Conservation (phyloP, 2,113 vertebrate species). For the Melanostigma gelatinosum region DNA sequence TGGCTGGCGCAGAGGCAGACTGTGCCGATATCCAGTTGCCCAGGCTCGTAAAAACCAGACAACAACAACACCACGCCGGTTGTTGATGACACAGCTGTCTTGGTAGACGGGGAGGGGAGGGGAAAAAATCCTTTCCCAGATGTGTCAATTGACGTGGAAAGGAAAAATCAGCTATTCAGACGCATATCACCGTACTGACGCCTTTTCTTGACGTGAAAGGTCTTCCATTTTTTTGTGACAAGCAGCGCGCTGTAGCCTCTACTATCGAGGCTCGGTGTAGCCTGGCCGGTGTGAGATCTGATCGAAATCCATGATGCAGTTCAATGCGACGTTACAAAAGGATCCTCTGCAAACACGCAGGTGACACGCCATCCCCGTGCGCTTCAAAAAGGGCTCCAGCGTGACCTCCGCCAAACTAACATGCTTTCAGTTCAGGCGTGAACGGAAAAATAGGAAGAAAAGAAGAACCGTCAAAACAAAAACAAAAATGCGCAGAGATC, state of each 20-base stretch:
- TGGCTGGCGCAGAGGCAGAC: constrained; percentile 73
- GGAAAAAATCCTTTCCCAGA: constrained; percentile 62
- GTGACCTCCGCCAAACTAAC: constrained; percentile 48
- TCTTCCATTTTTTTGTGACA: constrained; percentile 75
- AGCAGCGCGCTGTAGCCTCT: constrained; percentile 54
- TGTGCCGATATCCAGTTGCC: constrained; percentile 69
- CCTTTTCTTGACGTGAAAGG: constrained; percentile 76
- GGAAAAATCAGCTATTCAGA: constrained; percentile 63
- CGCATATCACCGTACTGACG: constrained; percentile 68
- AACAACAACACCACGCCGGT: constrained; percentile 85
- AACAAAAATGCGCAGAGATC: constrained; percentile 62
- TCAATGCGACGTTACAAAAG: constrained; percentile 79
- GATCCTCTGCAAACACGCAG: constrained; percentile 53
- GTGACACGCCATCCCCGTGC: constrained; percentile 35
- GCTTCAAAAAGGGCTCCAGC: constrained; percentile 23
- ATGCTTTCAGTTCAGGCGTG: constrained; percentile 33
- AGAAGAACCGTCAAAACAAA: constrained; percentile 45
- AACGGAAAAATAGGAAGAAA: neutral
- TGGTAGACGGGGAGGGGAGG: constrained; percentile 48
- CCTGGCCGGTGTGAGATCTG: constrained; percentile 58
- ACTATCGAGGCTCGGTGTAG: constrained; percentile 56
- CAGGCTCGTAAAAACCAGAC: constrained; percentile 78
- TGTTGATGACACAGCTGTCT: constrained; percentile 85
- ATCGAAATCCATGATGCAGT: constrained; percentile 75
- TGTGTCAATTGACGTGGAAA: constrained; percentile 72